phyloP scores from a whole-genome alignment of 2,113 vertebrate species.

The Callionymus lyra region DNA sequence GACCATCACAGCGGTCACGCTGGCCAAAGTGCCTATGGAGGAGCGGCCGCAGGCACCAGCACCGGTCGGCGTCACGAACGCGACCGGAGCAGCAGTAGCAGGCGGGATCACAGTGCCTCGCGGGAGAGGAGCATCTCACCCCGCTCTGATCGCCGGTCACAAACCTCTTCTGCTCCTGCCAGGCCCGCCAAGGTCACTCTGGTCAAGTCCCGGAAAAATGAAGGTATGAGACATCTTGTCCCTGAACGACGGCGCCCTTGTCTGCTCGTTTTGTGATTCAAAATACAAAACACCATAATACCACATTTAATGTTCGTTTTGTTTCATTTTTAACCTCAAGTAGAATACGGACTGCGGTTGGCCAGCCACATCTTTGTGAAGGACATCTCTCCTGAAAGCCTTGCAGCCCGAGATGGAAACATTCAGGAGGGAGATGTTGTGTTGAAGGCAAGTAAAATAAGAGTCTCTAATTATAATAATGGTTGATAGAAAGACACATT shows the following conservation, averaged over 20 bases:
- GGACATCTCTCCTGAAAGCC: constrained; percentile 95
- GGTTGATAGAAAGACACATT: neutral
- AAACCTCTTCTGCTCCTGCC: constrained; percentile 76
- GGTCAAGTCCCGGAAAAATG: constrained; percentile 92
- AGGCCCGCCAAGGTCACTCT: constrained; percentile 92
- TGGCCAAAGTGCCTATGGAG: constrained; percentile 52
- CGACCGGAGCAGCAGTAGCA: constrained; percentile 60
- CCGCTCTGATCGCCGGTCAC: constrained; percentile 81
- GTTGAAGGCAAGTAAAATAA: constrained; percentile 76
- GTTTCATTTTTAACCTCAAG: constrained; percentile 24
- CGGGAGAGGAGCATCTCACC: constrained; percentile 86
- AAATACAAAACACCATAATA: too few relatives aligned
- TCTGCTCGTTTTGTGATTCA: too few relatives aligned
- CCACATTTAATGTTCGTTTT: constrained; percentile 1
- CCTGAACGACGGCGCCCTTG: neutral
- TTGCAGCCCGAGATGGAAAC: constrained; percentile 95
- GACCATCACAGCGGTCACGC: constrained; percentile 65
- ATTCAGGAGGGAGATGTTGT: constrained; percentile 98
- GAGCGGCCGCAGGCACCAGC: constrained; percentile 57
- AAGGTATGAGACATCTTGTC: constrained; percentile 69
- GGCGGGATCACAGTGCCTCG: constrained; percentile 80
- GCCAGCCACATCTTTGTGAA: constrained; percentile 99
- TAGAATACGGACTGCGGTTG: constrained; percentile 92
- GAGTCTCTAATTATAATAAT: neutral
- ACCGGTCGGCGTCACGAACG: constrained; percentile 61